Conservation (phyloP, 2,888 invertebrate genomes). For the Alloscopus bannaensis region DNA sequence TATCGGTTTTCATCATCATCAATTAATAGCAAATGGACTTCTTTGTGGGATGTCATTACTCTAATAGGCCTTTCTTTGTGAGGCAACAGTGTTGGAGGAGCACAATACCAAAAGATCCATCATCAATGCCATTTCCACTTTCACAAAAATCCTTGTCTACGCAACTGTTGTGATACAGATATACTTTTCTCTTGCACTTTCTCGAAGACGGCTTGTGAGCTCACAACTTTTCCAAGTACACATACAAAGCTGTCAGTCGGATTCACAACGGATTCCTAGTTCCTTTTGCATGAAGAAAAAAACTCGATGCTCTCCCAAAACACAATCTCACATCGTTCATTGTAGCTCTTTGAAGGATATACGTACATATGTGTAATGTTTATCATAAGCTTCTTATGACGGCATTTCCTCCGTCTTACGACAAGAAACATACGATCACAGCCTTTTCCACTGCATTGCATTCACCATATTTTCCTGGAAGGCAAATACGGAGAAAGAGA, state of each 20-base stretch:
- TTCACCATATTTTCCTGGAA: constrained; percentile 24
- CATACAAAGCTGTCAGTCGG: constrained; percentile 34
- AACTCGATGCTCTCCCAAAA: constrained; percentile 15
- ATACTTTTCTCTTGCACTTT: no score
- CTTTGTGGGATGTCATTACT: constrained; percentile 58
- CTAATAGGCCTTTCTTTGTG: constrained; percentile 52
- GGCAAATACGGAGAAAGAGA: neutral
- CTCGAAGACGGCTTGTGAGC: no score
- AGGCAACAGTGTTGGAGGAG: neutral
- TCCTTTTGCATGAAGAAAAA: constrained; percentile 9
- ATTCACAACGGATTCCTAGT: constrained; percentile 28
- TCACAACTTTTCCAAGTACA: constrained; percentile 18
- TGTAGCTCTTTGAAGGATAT: neutral
- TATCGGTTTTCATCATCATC: constrained; percentile 65
- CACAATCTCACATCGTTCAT: neutral
- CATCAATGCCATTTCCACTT: constrained; percentile 33
- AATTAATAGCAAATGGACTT: constrained; percentile 61
- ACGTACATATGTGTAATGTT: no score
- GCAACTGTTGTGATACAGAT: no score
- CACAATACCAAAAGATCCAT: constrained; percentile 29
- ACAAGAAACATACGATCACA: neutral
- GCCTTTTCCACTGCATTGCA: constrained; percentile 50
- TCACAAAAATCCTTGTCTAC: no score
- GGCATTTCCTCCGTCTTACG: neutral
- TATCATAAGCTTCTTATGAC: constrained; percentile 8